Conservation (phyloP, 2,888 invertebrate species). For the Habroteleia sp. region DNA sequence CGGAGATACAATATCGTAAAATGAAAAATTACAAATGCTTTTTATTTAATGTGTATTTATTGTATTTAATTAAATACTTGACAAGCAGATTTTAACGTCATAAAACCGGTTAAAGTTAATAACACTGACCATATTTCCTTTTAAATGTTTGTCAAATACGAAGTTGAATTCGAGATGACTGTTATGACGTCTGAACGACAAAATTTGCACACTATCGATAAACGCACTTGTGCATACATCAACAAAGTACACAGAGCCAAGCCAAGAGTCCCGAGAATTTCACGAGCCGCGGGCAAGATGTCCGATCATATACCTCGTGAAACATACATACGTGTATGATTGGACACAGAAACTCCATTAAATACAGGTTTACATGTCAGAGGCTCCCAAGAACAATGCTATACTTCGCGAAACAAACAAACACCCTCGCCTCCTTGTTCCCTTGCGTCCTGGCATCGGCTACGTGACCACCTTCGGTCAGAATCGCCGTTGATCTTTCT, state of each 20-base stretch:
- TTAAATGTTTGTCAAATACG: constrained; percentile 21
- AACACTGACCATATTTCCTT: constrained; percentile 7
- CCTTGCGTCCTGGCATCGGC: constrained; percentile 32
- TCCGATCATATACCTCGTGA: constrained; percentile 67
- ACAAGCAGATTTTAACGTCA: background rate
- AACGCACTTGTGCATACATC: constrained; percentile 55
- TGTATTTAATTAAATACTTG: constrained; percentile 5
- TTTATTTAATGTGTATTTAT: too few relatives aligned
- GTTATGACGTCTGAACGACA: constrained; percentile 41
- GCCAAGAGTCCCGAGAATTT: constrained; percentile 56
- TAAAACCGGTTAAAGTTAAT: background rate
- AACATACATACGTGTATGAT: too few relatives aligned
- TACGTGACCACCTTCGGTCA: constrained; percentile 56
- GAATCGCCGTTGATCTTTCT: constrained; percentile 5
- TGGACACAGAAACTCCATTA: constrained; percentile 77
- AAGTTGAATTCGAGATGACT: constrained; percentile 17
- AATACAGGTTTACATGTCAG: constrained; percentile 69
- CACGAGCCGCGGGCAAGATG: constrained; percentile 51
- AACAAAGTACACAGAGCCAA: constrained; percentile 37
- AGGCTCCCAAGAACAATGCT: constrained; percentile 63
- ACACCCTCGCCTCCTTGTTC: constrained; percentile 45
- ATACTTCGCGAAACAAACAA: constrained; percentile 59
- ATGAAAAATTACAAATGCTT: constrained; percentile 16
- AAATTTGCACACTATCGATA: constrained; percentile 62
- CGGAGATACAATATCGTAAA: background rate